Evolutionary conservation across 2,797 vertebrate genomes (phyloP).

Genomic region (Falco peregrinus): DNA sequence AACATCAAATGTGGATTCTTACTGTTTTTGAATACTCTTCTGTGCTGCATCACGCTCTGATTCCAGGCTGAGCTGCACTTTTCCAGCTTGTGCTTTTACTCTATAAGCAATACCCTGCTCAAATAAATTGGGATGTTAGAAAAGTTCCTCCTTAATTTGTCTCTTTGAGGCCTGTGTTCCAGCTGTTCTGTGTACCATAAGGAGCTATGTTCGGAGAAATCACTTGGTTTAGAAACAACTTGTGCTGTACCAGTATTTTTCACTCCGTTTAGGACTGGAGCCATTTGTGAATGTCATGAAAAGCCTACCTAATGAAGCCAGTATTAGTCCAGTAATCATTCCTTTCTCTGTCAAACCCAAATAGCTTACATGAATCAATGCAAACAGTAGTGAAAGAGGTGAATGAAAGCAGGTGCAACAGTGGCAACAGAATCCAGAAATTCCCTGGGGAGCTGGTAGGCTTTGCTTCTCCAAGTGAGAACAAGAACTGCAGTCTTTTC

Average conservation of each 20-base stretch:
- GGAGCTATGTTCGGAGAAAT: background rate
- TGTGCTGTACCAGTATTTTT: background rate
- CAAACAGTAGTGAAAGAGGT: background rate
- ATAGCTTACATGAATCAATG: background rate
- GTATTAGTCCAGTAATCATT: background rate
- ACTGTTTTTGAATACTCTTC: background rate
- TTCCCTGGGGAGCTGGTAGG: background rate
- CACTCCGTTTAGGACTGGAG: background rate
- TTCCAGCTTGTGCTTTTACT: background rate
- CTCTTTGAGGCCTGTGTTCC: background rate
- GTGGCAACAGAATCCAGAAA: background rate
- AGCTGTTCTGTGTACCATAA: background rate
- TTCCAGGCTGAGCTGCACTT: background rate
- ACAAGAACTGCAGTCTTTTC: background rate
- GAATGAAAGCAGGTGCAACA: background rate
- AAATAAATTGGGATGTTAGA: background rate
- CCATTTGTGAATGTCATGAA: background rate
- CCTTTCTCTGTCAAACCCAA: background rate
- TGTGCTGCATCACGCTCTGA: background rate
- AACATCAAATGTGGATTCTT: background rate
- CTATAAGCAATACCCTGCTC: background rate
- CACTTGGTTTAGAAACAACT: background rate
- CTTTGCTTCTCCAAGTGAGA: background rate
- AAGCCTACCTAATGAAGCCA: background rate
- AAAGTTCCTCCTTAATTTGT: background rate